phyloP scores from a whole-genome alignment of 2,888 invertebrate species.

The Anagyrus pseudococci region DNA sequence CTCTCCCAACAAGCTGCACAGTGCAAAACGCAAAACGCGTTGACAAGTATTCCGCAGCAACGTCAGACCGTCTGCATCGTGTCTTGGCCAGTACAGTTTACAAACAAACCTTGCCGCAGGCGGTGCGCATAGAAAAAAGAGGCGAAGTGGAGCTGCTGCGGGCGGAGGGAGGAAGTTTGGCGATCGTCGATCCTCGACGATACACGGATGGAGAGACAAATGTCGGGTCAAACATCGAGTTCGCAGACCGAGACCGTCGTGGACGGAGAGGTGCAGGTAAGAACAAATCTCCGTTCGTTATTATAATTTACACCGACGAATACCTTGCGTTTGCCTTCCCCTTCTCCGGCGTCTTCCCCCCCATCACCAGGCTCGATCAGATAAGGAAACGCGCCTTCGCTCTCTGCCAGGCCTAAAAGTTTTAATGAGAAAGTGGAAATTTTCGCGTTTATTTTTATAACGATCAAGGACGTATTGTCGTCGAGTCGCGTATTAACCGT shows the following conservation, averaged over 20 bases:
- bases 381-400: not conserved
- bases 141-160: no score
- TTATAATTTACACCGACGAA: not conserved
- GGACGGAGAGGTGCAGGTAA: slow-evolving; percentile 55
- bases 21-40: no score
- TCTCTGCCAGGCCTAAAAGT: not conserved
- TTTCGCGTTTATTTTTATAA: not conserved
- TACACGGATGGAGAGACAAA: slow-evolving; percentile 51
- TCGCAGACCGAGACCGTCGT: slow-evolving; percentile 55
- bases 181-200: no score
- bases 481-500: no score
- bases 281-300: not conserved
- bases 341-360: no score
- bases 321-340: not conserved
- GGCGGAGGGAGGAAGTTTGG: no score
- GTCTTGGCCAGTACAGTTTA: no score
- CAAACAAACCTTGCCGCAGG: no score
- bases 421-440: not conserved
- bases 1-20: no score
- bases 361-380: not conserved
- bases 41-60: no score
- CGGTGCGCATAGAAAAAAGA: no score
- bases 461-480: not conserved
- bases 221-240: slow-evolving; percentile 50
- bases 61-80: no score